Evolutionary conservation across 2,888 invertebrate species (phyloP), one percentile per base, ranked within the genome.

Genomic region (Tridacna crocea): DNA sequence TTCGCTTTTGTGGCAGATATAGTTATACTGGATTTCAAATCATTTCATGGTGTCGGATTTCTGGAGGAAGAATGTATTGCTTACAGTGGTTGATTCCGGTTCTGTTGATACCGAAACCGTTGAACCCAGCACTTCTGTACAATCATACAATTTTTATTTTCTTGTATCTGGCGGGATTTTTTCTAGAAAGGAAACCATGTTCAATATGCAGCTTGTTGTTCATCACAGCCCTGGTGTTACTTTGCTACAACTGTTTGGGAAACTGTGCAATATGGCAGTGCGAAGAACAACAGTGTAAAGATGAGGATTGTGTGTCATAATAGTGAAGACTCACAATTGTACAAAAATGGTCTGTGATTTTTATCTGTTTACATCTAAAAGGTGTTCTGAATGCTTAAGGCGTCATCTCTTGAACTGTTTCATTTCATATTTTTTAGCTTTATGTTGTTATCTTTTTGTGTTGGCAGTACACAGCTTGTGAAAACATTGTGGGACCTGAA

Each of bases 151-250:
- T 99, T 97, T 99, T 99, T 95, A 98, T 99, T 96, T 97, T 98
- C 88, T 96, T 99, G 76, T 99, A 99, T 95, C 95, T 99, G 90
- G 97, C 99, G 90, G 98, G 99, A 91, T 99, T 99, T 95, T 99
- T 99, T 95, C 95, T 99, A 91, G 99, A 99, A 94, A 96, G 98
- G 92, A 99, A 98, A 94, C 99, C 99, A 0, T 99, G 99, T 95
- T 98, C 98, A 72, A 98, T 99, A 88, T 99, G 99, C 95, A 98
- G 98, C 93, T 95, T 99, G 77, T 97, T 99, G 89, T 99, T 99
- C 95, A 95, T 99, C 75, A 97, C 97, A 60, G 98, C 99, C 27
- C 97, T 99, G 77, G 97, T 97, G 92, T 96, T 99, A 26, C 97
- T 99, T 87, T 99, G 99, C 95, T 99, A 99, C 95, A 98, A 98